Conservation (phyloP, 2,888 invertebrate genomes). For the Toxonevra muliebris region DNA sequence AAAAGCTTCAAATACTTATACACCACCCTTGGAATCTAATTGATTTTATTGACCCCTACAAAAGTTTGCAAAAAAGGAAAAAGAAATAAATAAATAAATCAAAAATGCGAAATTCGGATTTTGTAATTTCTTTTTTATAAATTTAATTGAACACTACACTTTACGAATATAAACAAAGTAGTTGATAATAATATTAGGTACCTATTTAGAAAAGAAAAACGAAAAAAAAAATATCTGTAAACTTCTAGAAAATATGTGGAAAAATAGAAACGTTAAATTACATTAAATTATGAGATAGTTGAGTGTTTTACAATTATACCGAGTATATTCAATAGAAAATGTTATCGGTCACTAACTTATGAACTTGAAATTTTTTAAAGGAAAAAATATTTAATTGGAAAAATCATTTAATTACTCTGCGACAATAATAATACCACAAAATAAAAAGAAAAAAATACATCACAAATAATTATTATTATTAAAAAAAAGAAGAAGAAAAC, state of each 20-base stretch:
- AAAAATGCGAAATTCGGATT: too few relatives aligned
- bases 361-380: constrained; percentile 52
- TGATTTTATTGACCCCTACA: too few relatives aligned
- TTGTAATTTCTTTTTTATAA: background rate
- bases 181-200: background rate
- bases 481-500: background rate
- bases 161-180: constrained; percentile 4
- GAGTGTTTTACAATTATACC: background rate
- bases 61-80: too few relatives aligned
- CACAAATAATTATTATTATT: background rate
- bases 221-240: background rate
- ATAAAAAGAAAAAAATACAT: background rate
- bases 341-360: constrained; percentile 44
- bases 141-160: too few relatives aligned
- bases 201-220: background rate
- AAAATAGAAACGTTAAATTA: too few relatives aligned
- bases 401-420: background rate
- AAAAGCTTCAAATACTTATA: too few relatives aligned
- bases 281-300: too few relatives aligned
- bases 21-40: too few relatives aligned
- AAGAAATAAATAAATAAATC: too few relatives aligned
- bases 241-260: too few relatives aligned
- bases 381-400: too few relatives aligned
- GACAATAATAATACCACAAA: background rate
- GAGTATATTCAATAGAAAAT: background rate